Percentiles rank a stretch among this genome's conserved stretches.
phyloP scores from a whole-genome alignment of 1,140 invertebrate species.

The Dolichoris vasculosae region DNA sequence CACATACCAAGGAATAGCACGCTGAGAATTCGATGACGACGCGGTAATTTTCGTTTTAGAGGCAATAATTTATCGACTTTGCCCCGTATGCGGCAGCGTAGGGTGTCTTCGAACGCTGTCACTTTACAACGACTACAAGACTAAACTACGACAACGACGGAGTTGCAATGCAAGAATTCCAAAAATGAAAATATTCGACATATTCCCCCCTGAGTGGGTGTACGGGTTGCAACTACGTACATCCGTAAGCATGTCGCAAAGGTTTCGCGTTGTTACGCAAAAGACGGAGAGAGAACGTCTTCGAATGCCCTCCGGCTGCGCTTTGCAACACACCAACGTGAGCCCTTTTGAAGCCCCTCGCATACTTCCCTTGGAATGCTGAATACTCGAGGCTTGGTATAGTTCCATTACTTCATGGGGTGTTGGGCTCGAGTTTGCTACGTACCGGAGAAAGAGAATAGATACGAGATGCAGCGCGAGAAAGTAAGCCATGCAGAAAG shows the following conservation, averaged over 20 bases:
- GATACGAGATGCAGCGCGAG: neutral
- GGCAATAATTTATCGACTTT: slow-evolving; percentile 43
- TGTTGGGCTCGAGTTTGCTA: neutral
- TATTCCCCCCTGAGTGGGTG: neutral
- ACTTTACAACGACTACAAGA: neutral
- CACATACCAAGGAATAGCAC: neutral
- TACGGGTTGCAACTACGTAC: neutral
- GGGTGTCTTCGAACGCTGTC: neutral
- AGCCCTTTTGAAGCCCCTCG: slow-evolving; percentile 53
- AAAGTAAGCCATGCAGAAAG: neutral
- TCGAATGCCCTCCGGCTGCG: slow-evolving; percentile 50
- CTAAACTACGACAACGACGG: neutral
- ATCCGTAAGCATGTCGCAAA: slow-evolving; percentile 28
- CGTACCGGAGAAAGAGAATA: neutral
- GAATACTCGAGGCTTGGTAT: slow-evolving; percentile 50
- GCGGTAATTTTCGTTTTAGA: slow-evolving; percentile 40
- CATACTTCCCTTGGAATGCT: slow-evolving; percentile 55
- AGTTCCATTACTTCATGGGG: slow-evolving; percentile 41
- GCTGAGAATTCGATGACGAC: slow-evolving; percentile 35
- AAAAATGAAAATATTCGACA: slow-evolving; percentile 50
- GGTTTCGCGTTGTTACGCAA: slow-evolving; percentile 3
- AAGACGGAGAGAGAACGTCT: slow-evolving; percentile 15
- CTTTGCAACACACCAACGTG: slow-evolving; percentile 44
- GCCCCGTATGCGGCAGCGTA: neutral
- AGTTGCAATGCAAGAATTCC: slow-evolving; percentile 24